Evolutionary conservation across 2,888 invertebrate genomes (phyloP).

Genomic region (Acanthococcus lagerstroemiae): DNA sequence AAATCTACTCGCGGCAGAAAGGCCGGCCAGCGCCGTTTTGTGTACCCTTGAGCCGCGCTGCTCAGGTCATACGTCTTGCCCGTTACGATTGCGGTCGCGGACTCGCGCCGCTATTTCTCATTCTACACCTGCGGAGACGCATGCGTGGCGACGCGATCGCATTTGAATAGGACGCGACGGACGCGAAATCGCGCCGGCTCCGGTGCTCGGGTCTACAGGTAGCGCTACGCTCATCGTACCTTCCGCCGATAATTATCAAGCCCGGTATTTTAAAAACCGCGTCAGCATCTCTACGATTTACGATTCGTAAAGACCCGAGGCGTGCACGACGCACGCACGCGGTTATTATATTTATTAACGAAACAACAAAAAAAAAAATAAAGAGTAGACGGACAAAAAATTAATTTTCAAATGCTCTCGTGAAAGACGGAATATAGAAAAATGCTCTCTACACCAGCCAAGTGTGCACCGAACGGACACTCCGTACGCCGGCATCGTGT

Average conservation of each 20-base stretch:
- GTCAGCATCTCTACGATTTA: too few relatives aligned
- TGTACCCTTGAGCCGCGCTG: slow-evolving; percentile 7
- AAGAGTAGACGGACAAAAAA: too few relatives aligned
- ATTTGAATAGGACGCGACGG: background rate
- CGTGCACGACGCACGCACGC: too few relatives aligned
- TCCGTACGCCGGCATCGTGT: too few relatives aligned
- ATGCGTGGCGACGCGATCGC: background rate
- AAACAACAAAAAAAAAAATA: too few relatives aligned
- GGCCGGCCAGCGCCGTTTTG: background rate
- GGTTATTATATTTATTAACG: too few relatives aligned
- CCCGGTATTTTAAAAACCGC: too few relatives aligned
- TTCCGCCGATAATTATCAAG: background rate
- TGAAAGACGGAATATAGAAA: too few relatives aligned
- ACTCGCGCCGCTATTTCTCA: background rate
- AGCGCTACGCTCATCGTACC: background rate
- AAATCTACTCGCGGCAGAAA: background rate
- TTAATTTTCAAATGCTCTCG: too few relatives aligned
- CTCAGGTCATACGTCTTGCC: background rate
- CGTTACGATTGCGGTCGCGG: background rate
- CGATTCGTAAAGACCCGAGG: too few relatives aligned
- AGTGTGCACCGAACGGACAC: too few relatives aligned
- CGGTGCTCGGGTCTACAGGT: background rate
- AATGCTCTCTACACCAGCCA: too few relatives aligned
- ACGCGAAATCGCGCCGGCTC: background rate
- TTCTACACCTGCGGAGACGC: slow-evolving; percentile 1